Percentiles rank a stretch among this genome's conserved stretches.
These are phyloP conservation scores for Paramormyrops hopkinsi DNA, from an alignment of 2,797 vertebrate genomes.

Conservation along the genomic window DNA sequence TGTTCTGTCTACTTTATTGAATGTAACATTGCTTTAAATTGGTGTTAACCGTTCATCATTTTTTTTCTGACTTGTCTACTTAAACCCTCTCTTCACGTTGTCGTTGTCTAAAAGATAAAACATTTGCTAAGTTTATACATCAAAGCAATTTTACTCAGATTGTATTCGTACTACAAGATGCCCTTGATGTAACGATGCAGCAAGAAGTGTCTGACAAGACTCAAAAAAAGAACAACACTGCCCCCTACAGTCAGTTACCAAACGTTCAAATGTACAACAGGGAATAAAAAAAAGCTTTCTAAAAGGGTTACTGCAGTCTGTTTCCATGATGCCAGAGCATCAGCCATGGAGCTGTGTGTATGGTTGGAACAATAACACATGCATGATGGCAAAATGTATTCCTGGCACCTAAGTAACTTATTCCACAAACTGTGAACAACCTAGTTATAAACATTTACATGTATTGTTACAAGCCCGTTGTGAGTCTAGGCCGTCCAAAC, in stretches of 20 bases:
- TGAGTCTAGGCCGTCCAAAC: neutral
- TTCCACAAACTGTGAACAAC: slow-evolving; percentile 9
- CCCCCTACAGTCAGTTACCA: slow-evolving; percentile 10
- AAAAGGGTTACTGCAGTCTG: neutral
- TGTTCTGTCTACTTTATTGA: neutral
- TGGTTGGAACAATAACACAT: neutral
- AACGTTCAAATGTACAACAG: neutral
- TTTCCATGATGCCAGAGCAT: neutral
- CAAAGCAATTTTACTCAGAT: neutral
- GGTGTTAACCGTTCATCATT: neutral
- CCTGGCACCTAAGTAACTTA: neutral
- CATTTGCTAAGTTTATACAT: neutral
- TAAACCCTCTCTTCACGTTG: neutral
- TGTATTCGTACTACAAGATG: neutral
- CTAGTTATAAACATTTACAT: slow-evolving; percentile 4
- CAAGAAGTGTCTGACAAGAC: neutral
- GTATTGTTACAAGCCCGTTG: neutral
- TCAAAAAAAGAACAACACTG: slow-evolving; percentile 1
- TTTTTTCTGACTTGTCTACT: neutral
- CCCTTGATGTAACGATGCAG: neutral
- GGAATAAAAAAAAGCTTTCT: neutral
- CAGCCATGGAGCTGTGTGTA: neutral
- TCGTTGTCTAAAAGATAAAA: neutral
- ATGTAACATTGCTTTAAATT: neutral
- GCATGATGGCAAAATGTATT: neutral